Percentiles rank a stretch among this genome's conserved stretches.
phyloP scores from a whole-genome alignment of 2,888 invertebrate species.

The Linnaemya vulpina region DNA sequence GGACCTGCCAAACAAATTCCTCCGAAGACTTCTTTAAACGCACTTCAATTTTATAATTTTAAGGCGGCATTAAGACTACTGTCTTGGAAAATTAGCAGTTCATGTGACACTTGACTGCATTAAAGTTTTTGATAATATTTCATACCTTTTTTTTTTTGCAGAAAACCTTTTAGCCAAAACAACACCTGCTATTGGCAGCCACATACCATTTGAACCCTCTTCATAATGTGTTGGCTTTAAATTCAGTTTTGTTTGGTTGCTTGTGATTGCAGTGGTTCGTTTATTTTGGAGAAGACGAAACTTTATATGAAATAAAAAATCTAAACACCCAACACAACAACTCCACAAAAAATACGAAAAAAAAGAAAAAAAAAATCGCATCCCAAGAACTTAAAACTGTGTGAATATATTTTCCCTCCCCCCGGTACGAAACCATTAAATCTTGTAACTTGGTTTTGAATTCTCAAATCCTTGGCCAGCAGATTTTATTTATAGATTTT shows the following conservation, averaged over 20 bases:
- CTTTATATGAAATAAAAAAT: slow-evolving; percentile 27
- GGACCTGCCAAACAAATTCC: no score
- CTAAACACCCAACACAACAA: slow-evolving; percentile 56
- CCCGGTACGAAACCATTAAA: not conserved
- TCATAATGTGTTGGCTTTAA: slow-evolving; percentile 23
- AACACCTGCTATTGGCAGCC: slow-evolving; percentile 8
- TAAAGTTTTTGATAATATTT: not conserved
- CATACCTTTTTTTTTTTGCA: not conserved
- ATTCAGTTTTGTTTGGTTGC: slow-evolving; percentile 55
- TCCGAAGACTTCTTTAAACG: no score
- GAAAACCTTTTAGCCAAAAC: not conserved
- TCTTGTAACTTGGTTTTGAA: slow-evolving; percentile 12
- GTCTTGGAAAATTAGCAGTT: no score
- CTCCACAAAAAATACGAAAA: no score
- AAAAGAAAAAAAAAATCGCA: not conserved
- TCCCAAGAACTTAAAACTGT: slow-evolving; percentile 58
- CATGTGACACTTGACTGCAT: no score
- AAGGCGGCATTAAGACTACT: no score
- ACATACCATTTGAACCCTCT: slow-evolving; percentile 67
- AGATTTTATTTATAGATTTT: slow-evolving; percentile 21
- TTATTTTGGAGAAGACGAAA: slow-evolving; percentile 56
- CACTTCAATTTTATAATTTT: no score
- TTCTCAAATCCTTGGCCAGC: slow-evolving; percentile 49
- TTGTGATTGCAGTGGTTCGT: slow-evolving; percentile 60
- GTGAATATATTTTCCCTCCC: slow-evolving; percentile 62